Evolutionary conservation across 1,140 invertebrate genomes (phyloP), one percentile per base, ranked within the genome.

Genomic region (Theocolax elegans): DNA sequence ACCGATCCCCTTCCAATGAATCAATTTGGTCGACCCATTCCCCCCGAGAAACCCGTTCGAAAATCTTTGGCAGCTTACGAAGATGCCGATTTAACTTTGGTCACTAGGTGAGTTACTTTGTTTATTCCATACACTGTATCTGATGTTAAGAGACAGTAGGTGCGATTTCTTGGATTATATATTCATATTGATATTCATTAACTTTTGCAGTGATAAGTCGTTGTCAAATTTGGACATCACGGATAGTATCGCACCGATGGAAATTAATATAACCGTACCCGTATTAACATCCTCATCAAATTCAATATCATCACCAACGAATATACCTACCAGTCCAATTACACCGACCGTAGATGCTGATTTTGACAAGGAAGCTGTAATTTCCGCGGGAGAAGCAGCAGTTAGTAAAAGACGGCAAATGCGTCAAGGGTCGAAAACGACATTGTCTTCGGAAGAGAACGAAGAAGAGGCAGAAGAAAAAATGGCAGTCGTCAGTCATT

Each of bases 401-500:
- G 83, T 84, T 73, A 85, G 78, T 72, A 77, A 84, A 12, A 80
- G 85, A 69, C 79, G 80, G 48, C 75, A 83, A 63, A 75, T 80
- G 17, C 79, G 76, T 63, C 75, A 76, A 48, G n/a, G 75, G 29
- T 72, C 76, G 10, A 78, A 82, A 69, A 85, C 79, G 77, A 85
- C 83, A 51, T 86, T 81, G 75, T 86, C 77, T 10, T 72, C 85
- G 62, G 90, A 92, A 71, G 86, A 80, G 77, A 85, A 77, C 48
- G 77, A 87, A 72, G 90, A 92, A 72, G 90, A 90, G 78, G 83
- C 89, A 1, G 90, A 89, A 77, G 91, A 81, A 13, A 77, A 79
- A 49, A 77, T 81, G 77, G 83, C 91, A 1, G 88, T 92, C 0
- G 90, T 92, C 17, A 92, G 92, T 84, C 92, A 93, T 78, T 95